Evolutionary conservation across 2,888 invertebrate species (phyloP).

Genomic region (Drosophila koepferae): DNA sequence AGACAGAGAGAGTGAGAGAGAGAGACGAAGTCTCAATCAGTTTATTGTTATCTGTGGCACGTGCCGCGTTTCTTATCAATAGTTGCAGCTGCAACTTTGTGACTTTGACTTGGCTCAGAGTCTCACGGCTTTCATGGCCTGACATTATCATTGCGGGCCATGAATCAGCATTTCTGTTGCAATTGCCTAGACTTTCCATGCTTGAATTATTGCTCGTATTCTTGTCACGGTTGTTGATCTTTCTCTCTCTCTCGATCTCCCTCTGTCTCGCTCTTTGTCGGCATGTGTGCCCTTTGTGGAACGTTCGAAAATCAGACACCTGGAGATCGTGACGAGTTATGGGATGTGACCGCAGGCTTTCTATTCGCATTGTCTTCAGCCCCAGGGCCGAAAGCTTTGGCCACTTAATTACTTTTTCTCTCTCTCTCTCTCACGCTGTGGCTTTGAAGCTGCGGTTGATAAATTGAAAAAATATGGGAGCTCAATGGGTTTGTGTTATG

Average conservation of each 20-base stretch:
- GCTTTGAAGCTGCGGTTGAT: conserved; percentile 39
- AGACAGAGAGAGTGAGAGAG: conserved; percentile 9
- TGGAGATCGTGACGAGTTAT: conserved; percentile 57
- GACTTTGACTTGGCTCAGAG: neutral
- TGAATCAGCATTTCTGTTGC: conserved; percentile 66
- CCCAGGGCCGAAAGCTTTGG: conserved; percentile 37
- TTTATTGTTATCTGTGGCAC: conserved; percentile 62
- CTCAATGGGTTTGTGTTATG: conserved; percentile 7
- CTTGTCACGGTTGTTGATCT: conserved; percentile 65
- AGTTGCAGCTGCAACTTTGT: conserved; percentile 23
- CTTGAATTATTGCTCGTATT: conserved; percentile 46
- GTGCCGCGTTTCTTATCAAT: conserved; percentile 46
- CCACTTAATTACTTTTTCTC: conserved; percentile 65
- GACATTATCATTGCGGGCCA: conserved; percentile 47
- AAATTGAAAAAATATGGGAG: conserved; percentile 18
- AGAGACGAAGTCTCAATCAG: conserved; percentile 54
- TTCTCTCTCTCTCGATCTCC: conserved; percentile 32
- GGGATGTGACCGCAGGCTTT: conserved; percentile 67
- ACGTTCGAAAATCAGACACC: conserved; percentile 35
- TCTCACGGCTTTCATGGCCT: neutral
- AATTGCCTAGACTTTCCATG: conserved; percentile 47
- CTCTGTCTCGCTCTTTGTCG: neutral
- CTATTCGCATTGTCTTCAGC: conserved; percentile 62
- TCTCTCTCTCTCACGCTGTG: conserved; percentile 11
- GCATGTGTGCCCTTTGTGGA: conserved; percentile 30